These are phyloP conservation scores for Eolophus roseicapilla DNA, from an alignment of 2,113 vertebrate genomes.

Conservation along the genomic window DNA sequence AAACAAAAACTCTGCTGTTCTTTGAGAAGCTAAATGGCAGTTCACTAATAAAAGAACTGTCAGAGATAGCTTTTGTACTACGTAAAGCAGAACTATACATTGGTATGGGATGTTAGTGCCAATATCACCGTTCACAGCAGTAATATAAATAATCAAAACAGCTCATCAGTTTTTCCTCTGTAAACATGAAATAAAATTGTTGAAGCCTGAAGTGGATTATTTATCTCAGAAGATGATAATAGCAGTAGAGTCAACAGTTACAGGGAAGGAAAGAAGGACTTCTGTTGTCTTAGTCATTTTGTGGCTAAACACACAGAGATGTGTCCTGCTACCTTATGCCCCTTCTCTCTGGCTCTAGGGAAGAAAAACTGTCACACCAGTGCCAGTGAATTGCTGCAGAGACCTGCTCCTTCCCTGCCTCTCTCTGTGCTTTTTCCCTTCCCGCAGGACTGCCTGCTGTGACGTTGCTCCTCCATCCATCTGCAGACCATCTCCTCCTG, in stretches of 20 bases:
- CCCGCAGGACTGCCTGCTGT: rapidly evolving
- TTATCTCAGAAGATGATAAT: neutral
- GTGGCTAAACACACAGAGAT: rapidly evolving
- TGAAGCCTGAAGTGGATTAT: neutral
- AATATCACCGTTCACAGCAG: neutral
- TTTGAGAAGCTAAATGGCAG: neutral
- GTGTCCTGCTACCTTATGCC: neutral
- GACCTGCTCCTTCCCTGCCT: rapidly evolving
- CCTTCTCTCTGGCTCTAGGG: neutral
- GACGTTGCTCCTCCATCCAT: neutral
- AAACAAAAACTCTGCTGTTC: neutral
- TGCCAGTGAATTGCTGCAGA: neutral
- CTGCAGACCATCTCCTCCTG: neutral
- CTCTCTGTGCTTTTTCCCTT: neutral
- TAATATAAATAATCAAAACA: neutral
- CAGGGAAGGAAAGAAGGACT: neutral
- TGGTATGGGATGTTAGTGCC: neutral
- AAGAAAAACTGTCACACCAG: neutral
- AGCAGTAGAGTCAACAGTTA: neutral
- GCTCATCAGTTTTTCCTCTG: neutral
- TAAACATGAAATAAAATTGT: neutral
- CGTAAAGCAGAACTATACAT: neutral
- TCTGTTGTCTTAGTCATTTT: neutral
- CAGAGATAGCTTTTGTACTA: neutral
- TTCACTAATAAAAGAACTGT: neutral